Evolutionary conservation across 2,113 vertebrate genomes (phyloP).

Genomic region (Anser cygnoides): DNA sequence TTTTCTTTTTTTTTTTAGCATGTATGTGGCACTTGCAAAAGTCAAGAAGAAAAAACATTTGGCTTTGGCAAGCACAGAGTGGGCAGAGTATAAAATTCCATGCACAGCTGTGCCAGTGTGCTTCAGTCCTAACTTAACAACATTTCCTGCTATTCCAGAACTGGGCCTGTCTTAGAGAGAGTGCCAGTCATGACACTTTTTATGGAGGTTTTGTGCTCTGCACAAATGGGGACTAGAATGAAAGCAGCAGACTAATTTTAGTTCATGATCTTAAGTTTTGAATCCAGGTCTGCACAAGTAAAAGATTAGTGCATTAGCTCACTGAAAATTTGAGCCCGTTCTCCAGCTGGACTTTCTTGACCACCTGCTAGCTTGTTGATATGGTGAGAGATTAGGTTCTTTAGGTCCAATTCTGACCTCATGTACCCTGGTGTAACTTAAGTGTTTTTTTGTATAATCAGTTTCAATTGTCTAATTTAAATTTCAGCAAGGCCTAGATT

Average conservation of each 20-base stretch:
- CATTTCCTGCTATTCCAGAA: conserved; percentile 40
- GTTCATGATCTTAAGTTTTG: conserved; percentile 32
- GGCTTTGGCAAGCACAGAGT: background rate
- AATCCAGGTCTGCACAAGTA: conserved; percentile 43
- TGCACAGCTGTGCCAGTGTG: conserved; percentile 45
- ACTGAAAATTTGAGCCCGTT: conserved; percentile 41
- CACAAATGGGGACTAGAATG: conserved; percentile 9
- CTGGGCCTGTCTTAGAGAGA: background rate
- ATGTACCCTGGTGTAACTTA: background rate
- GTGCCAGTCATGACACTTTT: conserved; percentile 12
- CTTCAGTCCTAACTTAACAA: conserved; percentile 3
- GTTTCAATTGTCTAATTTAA: background rate
- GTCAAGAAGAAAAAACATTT: background rate
- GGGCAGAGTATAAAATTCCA: conserved; percentile 42
- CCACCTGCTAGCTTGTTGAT: conserved; percentile 67
- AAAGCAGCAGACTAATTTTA: conserved; percentile 54
- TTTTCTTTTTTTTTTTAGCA: background rate
- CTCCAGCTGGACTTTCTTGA: conserved; percentile 44
- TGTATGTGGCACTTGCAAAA: conserved; percentile 40
- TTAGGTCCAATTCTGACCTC: conserved; percentile 53
- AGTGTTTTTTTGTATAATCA: background rate
- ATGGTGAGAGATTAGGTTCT: conserved; percentile 42
- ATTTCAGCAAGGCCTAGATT: background rate
- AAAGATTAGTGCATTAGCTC: conserved; percentile 58
- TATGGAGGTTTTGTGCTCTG: conserved; percentile 19